Base-by-base conservation (phyloP, 30 jellyfish, hydroid and myxozoan species). In the Euphysa ruthae region DNA sequence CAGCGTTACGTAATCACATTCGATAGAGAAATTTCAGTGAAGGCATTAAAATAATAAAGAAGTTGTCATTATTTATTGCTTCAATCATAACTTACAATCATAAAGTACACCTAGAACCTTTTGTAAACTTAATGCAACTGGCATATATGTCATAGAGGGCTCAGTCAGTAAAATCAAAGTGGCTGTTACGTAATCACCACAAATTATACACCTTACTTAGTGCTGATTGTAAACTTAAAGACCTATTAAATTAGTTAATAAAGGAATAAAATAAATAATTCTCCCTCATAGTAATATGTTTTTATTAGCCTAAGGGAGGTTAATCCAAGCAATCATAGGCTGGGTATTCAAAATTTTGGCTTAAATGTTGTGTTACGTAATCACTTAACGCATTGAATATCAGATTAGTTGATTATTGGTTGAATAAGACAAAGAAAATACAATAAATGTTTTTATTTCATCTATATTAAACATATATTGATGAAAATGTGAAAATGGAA, bases 1-100 rank as follows among this genome's bases (percentile, higher is more conserved):
- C 52, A 38, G 52, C 52, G n/a, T 38, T 38, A 38, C n/a, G 52
- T n/a, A n/a, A n/a, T n/a, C n/a, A n/a, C n/a, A n/a, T 38, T 38
- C 52, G n/a, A 12, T n/a, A 38, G 52, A 38, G 52, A 38, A 38
- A 38, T 38, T 38, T 38, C 52, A 38, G 12, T 38, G n/a, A 38
- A 38, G 52, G 12, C 12, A 38, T 38, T 38, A 8, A 38, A 38
- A 38, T 38, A 38, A 38, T 38, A 38, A 38, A 38, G n/a, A 38
- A 38, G 52, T 38, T 38, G n/a, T 38, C 12, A 38, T n/a, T n/a
- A n/a, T n/a, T n/a, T 38, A 38, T n/a, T n/a, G 52, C 52, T 38
- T 38, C n/a, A 38, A 12, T n/a, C 52, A 38, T n/a, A 38, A n/a
- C 52, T 38, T 38, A n/a, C n/a, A 38, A 8, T 12, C n/a, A 38